phyloP scores from a whole-genome alignment of 2,113 vertebrate species.

The Peromyscus maniculatus region DNA sequence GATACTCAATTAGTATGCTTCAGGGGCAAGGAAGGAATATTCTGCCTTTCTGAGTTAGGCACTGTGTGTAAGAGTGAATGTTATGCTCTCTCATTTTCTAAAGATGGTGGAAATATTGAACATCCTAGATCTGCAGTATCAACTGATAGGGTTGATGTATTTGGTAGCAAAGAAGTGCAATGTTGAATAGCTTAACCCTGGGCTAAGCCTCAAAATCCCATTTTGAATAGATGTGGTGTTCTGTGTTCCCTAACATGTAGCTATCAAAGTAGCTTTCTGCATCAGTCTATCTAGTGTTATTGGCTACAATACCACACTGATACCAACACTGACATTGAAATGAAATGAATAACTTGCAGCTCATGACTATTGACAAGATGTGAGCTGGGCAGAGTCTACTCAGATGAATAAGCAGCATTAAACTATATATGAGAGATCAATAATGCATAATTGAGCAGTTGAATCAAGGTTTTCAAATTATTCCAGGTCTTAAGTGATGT shows the following conservation, averaged over 20 bases:
- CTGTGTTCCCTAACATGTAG: background rate
- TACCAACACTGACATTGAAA: conserved; percentile 41
- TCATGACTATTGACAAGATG: background rate
- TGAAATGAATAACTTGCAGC: background rate
- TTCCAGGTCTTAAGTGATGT: conserved; percentile 69
- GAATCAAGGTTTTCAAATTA: conserved; percentile 71
- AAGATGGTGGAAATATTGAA: conserved; percentile 76
- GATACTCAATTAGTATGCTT: background rate
- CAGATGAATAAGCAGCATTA: conserved; percentile 72
- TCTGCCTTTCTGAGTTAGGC: conserved; percentile 77
- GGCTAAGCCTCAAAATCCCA: background rate
- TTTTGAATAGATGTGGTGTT: background rate
- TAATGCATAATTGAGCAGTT: conserved; percentile 72
- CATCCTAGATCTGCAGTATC: conserved; percentile 79
- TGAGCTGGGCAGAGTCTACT: conserved; percentile 51
- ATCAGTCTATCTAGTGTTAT: conserved; percentile 23
- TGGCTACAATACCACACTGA: conserved; percentile 20
- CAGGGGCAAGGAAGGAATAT: conserved; percentile 73
- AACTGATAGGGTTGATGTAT: conserved; percentile 65
- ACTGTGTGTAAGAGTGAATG: conserved; percentile 78
- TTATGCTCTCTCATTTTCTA: conserved; percentile 71
- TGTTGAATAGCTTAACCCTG: conserved; percentile 37
- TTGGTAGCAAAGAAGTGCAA: conserved; percentile 19
- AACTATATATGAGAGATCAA: conserved; percentile 74
- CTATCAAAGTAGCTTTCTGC: conserved; percentile 35